Conservation (phyloP, 2,797 vertebrate species). For the Amblyraja radiata region DNA sequence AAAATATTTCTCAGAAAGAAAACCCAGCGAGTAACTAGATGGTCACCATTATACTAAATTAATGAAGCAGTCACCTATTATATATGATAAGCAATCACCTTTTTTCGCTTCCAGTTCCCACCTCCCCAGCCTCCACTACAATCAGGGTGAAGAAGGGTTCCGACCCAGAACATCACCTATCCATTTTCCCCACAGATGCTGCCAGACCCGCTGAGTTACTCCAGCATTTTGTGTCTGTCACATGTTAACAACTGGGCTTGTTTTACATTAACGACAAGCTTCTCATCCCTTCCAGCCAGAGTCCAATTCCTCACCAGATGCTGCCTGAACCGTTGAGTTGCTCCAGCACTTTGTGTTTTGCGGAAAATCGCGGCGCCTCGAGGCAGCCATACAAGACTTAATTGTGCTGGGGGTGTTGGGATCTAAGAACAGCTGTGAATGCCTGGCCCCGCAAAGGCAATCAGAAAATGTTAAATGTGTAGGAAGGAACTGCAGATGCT, state of each 20-base stretch:
- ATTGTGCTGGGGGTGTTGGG: background rate
- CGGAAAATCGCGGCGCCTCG: background rate
- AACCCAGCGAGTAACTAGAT: too few species aligned
- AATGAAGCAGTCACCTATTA: background rate
- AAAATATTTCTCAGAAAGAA: background rate
- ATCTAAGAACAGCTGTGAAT: background rate
- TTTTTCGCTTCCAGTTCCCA: too few species aligned
- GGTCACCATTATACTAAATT: background rate
- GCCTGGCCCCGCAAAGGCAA: background rate
- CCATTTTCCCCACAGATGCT: too few species aligned
- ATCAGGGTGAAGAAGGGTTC: too few species aligned
- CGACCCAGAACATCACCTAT: too few species aligned
- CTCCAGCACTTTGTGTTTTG: too few species aligned
- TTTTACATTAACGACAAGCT: background rate
- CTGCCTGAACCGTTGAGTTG: too few species aligned
- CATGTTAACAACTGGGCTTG: background rate
- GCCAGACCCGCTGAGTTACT: too few species aligned
- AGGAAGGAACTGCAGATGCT: too few species aligned
- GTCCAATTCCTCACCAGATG: too few species aligned
- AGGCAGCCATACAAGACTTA: background rate
- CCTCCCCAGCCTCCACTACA: too few species aligned
- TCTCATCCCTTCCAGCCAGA: background rate
- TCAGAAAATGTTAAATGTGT: background rate
- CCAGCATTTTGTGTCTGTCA: too few species aligned
- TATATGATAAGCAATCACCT: background rate